Evolutionary conservation across 2,113 vertebrate genomes (phyloP), one percentile per base, ranked within the genome.

Genomic region (Phyllopteryx taeniolatus): DNA sequence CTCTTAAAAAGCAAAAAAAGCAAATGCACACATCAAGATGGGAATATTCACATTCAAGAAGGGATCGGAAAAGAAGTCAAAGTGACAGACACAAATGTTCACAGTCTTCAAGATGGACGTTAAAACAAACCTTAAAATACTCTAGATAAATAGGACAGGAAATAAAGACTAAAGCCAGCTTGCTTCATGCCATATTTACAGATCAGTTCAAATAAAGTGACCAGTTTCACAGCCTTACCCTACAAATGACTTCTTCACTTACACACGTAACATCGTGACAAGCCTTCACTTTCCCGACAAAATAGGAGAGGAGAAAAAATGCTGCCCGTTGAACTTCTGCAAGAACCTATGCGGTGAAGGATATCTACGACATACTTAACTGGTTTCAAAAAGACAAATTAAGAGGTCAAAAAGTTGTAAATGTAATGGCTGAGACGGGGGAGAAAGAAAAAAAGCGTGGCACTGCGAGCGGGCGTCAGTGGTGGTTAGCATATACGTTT

Each of bases 401-500:
- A 84, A 80, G 71, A 79, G 72, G 70, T 77, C 20, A 70, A 87
- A 85, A 86, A 77, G 74, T 73, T 84, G 80, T 75, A 77, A 88
- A 85, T 82, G 86, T 78, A 69, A 31, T 19, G 14, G 2, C 0
- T n/a, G 14, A 19, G 31, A 13, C 0, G 31, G 59, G 59, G 13
- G 27, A 5, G 4, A 7, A 22, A 31, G 5, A 9, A 43, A 49
- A 20, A 27, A 66, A 73, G 69, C 66, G 68, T 72, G 75, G 83
- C 67, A 86, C 79, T 87, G 86, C 67, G 85, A 83, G 80, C 83
- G 78, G 77, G 73, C 74, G 75, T 79, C 76, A 53, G 65, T 83
- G 71, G 76, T 83, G 78, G 90, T 91, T 96, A 99, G 94, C 97
- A 98, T 92, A 96, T 94, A 89, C 96, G 97, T 90, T 98, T 98